phyloP scores from a whole-genome alignment of 2,113 vertebrate genomes.

The Oreocharis arfaki region DNA sequence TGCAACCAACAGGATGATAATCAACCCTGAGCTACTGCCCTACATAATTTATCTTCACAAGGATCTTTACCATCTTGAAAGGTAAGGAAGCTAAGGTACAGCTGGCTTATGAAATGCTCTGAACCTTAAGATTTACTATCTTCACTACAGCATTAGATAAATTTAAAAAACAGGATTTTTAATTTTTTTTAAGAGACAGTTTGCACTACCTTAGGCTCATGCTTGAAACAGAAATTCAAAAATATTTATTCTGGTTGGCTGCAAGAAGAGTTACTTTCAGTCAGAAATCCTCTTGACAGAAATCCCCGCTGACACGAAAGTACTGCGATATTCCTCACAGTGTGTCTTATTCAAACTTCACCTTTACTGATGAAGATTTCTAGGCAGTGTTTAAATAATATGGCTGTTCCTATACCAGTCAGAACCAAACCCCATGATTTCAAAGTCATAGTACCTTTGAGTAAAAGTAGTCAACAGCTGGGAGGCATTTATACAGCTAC shows the following conservation, averaged over 20 bases:
- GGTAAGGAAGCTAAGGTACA: not conserved
- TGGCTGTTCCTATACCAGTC: not conserved
- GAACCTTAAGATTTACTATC: not conserved
- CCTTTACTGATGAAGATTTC: not conserved
- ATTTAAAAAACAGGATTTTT: not conserved
- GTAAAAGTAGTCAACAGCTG: not conserved
- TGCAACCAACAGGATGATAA: not conserved
- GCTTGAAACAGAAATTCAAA: not conserved
- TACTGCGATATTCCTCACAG: not conserved
- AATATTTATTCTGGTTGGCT: not conserved
- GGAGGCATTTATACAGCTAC: not conserved
- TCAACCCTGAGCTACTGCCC: not conserved
- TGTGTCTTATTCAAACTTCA: not conserved
- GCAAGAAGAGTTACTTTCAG: not conserved
- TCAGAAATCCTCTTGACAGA: not conserved
- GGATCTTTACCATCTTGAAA: not conserved
- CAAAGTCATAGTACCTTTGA: not conserved
- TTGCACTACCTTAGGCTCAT: not conserved
- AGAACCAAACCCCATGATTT: not conserved
- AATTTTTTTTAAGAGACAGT: not conserved
- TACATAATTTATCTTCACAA: not conserved
- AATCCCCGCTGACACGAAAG: not conserved
- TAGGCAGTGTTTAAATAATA: not conserved
- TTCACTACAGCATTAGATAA: not conserved
- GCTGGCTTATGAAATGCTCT: not conserved